Evolutionary conservation across 2,113 vertebrate species (phyloP).

Genomic region (Brienomyrus longianalis): DNA sequence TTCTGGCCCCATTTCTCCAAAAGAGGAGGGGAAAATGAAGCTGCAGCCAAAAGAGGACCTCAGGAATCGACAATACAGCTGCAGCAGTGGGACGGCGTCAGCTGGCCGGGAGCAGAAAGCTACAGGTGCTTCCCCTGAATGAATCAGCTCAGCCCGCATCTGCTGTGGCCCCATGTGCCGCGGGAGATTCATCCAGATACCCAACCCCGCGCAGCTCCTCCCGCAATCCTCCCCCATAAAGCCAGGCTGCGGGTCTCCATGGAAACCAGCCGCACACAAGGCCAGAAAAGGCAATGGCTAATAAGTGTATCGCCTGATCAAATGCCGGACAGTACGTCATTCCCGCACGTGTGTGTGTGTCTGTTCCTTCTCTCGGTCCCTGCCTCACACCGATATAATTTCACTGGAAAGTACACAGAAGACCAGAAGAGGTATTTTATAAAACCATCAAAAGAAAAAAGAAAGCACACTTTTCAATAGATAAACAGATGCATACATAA

Average conservation of each 20-base stretch:
- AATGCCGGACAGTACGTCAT: constrained; percentile 30
- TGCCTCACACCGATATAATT: background rate
- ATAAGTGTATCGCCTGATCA: constrained; percentile 47
- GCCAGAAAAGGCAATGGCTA: constrained; percentile 52
- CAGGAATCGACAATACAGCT: background rate
- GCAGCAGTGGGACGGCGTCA: background rate
- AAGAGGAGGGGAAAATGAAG: background rate
- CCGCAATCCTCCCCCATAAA: constrained; percentile 38
- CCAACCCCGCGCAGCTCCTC: constrained; percentile 36
- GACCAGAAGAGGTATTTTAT: background rate
- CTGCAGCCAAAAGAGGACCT: background rate
- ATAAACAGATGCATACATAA: background rate
- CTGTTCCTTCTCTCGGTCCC: background rate
- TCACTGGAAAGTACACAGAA: background rate
- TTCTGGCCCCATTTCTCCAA: background rate
- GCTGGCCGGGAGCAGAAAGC: constrained; percentile 6
- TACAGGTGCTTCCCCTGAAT: constrained; percentile 31
- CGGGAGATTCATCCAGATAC: constrained; percentile 9
- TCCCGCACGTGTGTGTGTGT: background rate
- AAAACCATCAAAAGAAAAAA: constrained; percentile 6
- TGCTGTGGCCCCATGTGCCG: constrained; percentile 9
- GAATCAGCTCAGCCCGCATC: constrained; percentile 39
- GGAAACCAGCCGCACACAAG: constrained; percentile 50
- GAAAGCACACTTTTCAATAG: background rate
- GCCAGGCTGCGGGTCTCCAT: constrained; percentile 57